phyloP scores from a whole-genome alignment of 2,888 invertebrate species.

The Litoditis marina region DNA sequence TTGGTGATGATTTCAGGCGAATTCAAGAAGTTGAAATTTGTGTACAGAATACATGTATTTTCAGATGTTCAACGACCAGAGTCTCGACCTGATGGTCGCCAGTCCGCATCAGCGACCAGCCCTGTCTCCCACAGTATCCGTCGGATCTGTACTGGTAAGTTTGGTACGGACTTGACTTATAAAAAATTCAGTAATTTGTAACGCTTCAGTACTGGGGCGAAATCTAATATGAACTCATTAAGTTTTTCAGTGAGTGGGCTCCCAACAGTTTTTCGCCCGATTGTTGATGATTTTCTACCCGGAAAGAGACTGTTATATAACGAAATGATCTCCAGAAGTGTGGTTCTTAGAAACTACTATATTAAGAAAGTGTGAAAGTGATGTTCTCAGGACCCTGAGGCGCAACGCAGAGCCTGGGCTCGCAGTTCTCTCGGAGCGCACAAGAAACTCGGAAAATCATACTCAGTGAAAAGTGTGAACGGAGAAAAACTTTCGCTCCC shows the following conservation, averaged over 20 bases:
- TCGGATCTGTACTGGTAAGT: slow-evolving; percentile 29
- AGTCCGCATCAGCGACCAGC: slow-evolving; percentile 27
- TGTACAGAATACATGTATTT: too few relatives aligned
- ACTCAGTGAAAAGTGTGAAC: slow-evolving; percentile 52
- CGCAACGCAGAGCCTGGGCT: slow-evolving; percentile 52
- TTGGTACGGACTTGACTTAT: slow-evolving; percentile 22
- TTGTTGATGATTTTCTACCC: too few relatives aligned
- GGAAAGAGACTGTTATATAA: too few relatives aligned
- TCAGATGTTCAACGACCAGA: slow-evolving; percentile 52
- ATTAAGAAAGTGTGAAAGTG: too few relatives aligned
- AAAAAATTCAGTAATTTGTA: slow-evolving; percentile 5
- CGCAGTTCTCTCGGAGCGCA: slow-evolving; percentile 53
- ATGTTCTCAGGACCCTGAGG: slow-evolving; percentile 42
- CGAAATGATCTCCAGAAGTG: too few relatives aligned
- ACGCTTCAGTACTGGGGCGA: too few relatives aligned
- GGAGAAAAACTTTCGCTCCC: slow-evolving; percentile 53
- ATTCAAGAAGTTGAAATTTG: too few relatives aligned
- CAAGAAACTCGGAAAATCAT: slow-evolving; percentile 56
- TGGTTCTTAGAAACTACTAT: too few relatives aligned
- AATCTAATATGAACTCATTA: too few relatives aligned
- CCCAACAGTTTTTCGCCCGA: too few relatives aligned
- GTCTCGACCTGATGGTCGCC: slow-evolving; percentile 40
- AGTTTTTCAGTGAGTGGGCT: too few relatives aligned
- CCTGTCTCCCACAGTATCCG: slow-evolving; percentile 26
- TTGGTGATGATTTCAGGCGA: too few relatives aligned